Conservation (phyloP, 2,888 invertebrate genomes). For the Aelia acuminata region DNA sequence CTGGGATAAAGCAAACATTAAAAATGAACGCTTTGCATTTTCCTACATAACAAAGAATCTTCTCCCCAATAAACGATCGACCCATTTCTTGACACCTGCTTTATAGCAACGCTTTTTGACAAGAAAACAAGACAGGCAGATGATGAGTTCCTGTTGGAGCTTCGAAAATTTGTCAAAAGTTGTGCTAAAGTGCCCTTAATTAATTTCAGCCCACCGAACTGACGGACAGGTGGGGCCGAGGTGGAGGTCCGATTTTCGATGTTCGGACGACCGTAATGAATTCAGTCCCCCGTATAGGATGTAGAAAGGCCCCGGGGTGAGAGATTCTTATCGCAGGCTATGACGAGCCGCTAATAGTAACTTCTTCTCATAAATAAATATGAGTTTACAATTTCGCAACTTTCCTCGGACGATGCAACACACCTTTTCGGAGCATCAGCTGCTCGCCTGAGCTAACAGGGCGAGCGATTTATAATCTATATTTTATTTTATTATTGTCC, state of each 20-base stretch:
- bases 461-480: not conserved
- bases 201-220: not conserved
- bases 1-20: not conserved
- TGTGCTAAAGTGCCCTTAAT: constrained; percentile 17
- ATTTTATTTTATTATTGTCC: not conserved
- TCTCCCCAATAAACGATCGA: not conserved
- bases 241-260: constrained; percentile 18
- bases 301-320: not conserved
- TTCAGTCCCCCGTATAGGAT: not conserved
- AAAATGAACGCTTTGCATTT: not conserved
- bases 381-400: constrained; percentile 28
- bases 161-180: constrained; percentile 5
- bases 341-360: constrained; percentile 14
- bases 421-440: not conserved
- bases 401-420: not conserved
- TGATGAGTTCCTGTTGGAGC: not conserved
- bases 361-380: constrained; percentile 38
- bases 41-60: not conserved
- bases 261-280: not conserved
- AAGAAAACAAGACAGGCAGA: not conserved
- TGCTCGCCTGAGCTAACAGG: not conserved
- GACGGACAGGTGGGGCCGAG: not conserved
- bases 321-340: not conserved
- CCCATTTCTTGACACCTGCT: constrained; percentile 27
- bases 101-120: not conserved